These are phyloP conservation scores for Drosophila sp. DNA, from an alignment of 1,140 invertebrate species.

Conservation along the genomic window DNA sequence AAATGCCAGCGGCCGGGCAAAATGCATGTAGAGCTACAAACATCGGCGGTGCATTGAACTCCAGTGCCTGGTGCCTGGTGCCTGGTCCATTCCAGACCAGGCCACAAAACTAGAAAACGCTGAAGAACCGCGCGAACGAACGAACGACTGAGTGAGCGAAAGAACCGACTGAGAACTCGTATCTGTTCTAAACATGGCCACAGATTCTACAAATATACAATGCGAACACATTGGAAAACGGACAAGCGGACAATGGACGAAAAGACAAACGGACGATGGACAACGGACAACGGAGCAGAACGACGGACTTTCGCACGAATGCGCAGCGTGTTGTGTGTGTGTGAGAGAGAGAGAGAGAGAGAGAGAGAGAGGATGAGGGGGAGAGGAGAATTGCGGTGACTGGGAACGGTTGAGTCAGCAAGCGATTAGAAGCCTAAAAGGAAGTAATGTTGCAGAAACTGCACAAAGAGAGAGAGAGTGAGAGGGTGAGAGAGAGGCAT, in stretches of 20 bases:
- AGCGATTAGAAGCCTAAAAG: constrained; percentile 83
- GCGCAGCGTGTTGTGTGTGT: constrained; percentile 55
- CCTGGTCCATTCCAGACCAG: constrained; percentile 51
- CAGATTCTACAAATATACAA: constrained; percentile 56
- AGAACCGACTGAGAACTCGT: constrained; percentile 43
- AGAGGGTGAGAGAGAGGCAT: constrained; percentile 3
- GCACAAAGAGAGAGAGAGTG: constrained; percentile 43
- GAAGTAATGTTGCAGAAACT: constrained; percentile 84
- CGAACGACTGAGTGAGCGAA: constrained; percentile 16
- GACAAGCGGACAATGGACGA: constrained; percentile 2
- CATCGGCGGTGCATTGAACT: constrained; percentile 71
- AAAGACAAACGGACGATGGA: constrained; percentile 31
- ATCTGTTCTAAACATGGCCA: constrained; percentile 54
- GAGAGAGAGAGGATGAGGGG: neutral
- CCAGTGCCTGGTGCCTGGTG: constrained; percentile 55
- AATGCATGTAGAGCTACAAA: constrained; percentile 67
- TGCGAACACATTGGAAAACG: constrained; percentile 38
- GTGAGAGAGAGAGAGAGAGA: constrained; percentile 25
- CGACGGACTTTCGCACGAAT: constrained; percentile 77
- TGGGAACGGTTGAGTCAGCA: constrained; percentile 69
- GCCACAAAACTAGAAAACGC: constrained; percentile 79
- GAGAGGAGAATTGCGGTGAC: neutral
- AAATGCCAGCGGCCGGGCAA: constrained; percentile 71
- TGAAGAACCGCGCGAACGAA: constrained; percentile 12
- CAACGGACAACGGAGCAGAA: constrained; percentile 48